These are phyloP conservation scores for Oreochromis niloticus DNA, from an alignment of 2,113 vertebrate genomes.

Conservation along the genomic window DNA sequence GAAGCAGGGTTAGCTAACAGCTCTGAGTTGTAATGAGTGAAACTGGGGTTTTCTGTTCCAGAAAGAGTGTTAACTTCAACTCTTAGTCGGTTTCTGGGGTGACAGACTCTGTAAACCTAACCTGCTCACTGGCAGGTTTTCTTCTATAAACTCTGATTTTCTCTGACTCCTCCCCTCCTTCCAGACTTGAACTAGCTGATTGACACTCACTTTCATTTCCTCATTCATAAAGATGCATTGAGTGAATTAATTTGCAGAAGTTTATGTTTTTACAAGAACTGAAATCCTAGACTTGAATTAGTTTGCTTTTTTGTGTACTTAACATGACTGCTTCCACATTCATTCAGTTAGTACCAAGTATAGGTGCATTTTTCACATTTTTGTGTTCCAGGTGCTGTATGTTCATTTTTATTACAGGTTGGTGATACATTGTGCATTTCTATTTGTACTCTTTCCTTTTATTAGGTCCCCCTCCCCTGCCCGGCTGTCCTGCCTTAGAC, in stretches of 20 bases:
- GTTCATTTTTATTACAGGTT: background rate
- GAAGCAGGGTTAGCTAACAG: background rate
- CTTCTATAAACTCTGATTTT: background rate
- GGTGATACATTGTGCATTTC: background rate
- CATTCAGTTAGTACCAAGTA: background rate
- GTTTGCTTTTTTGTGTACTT: background rate
- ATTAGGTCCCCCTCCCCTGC: background rate
- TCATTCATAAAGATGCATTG: background rate
- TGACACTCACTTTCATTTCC: background rate
- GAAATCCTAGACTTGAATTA: background rate
- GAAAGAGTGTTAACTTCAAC: background rate
- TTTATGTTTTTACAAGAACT: background rate
- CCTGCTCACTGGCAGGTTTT: background rate
- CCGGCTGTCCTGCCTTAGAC: accelerated
- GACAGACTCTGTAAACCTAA: background rate
- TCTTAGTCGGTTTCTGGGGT: accelerated
- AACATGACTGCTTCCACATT: background rate
- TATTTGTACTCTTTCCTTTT: background rate
- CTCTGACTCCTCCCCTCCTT: background rate
- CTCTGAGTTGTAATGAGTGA: background rate
- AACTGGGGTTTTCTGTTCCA: background rate
- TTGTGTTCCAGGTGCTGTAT: background rate
- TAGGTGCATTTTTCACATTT: background rate
- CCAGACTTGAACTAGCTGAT: accelerated
- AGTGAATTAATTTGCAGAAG: background rate